A percentile compares a stretch with the other conserved stretches of the same genome.
These are phyloP conservation scores for Neosilurus hyrtlii DNA, from an alignment of 2,797 vertebrate species.

Conservation along the genomic window DNA sequence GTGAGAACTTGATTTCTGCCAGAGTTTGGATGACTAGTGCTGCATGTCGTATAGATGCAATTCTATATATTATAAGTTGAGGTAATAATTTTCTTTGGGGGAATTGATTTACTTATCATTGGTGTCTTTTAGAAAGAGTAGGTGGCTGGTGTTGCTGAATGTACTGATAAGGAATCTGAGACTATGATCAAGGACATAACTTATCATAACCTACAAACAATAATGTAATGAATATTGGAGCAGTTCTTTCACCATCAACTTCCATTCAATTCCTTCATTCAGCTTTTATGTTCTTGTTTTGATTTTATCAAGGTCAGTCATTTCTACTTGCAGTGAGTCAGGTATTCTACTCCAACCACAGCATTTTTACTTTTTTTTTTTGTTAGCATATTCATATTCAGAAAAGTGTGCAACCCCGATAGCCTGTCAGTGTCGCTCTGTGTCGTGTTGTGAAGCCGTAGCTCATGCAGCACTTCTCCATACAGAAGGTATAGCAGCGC, in stretches of 20 bases:
- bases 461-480: constrained; percentile 57
- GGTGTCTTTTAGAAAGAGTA: background rate
- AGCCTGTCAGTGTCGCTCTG: constrained; percentile 55
- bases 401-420: constrained; percentile 37
- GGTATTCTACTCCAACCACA: background rate
- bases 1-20: constrained; percentile 47
- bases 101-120: constrained; percentile 42
- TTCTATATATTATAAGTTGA: background rate
- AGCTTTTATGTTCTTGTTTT: background rate
- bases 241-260: background rate
- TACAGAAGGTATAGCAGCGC: constrained; percentile 65
- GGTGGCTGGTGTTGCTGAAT: background rate
- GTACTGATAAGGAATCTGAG: background rate
- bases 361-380: constrained; percentile 6
- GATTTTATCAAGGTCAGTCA: background rate
- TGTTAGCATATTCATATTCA: constrained; percentile 54
- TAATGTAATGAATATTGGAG: background rate
- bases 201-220: background rate
- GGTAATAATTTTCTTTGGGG: background rate
- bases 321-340: constrained; percentile 48
- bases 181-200: background rate
- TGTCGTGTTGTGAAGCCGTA: constrained; percentile 62
- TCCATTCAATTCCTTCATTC: background rate
- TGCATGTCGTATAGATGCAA: constrained; percentile 67
- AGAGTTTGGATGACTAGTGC: constrained; percentile 4